Conservation (phyloP, 2,113 vertebrate genomes). For the Carassius gibelio region DNA sequence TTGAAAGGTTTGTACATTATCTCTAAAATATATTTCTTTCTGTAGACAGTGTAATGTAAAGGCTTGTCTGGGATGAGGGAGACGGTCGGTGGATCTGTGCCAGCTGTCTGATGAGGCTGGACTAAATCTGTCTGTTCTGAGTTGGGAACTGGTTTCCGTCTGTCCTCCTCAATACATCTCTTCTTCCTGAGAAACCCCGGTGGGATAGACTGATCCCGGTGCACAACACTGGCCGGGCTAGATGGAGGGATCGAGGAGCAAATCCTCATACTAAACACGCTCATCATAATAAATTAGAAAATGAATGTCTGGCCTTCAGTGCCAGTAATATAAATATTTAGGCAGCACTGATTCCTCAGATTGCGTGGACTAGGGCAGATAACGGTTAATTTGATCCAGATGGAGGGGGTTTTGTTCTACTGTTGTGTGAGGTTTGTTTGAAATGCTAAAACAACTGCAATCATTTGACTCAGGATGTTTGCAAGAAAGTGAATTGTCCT, state of each 20-base stretch:
- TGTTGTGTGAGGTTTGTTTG: slow-evolving; percentile 30
- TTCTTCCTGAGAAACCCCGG: background rate
- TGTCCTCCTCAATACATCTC: background rate
- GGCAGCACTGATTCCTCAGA: slow-evolving; percentile 15
- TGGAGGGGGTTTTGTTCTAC: slow-evolving; percentile 42
- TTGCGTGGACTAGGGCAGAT: slow-evolving; percentile 44
- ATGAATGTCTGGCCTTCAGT: slow-evolving; percentile 38
- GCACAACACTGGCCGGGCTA: background rate
- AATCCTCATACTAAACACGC: slow-evolving; percentile 44
- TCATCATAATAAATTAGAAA: slow-evolving; percentile 52
- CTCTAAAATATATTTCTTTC: background rate
- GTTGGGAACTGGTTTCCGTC: background rate
- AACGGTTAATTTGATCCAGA: slow-evolving; percentile 57
- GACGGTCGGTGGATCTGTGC: background rate
- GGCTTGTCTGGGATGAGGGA: background rate
- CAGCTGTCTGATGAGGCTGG: background rate
- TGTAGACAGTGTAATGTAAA: background rate
- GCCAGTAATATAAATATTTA: slow-evolving; percentile 34
- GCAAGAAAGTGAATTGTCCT: background rate
- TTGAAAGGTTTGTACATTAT: slow-evolving; percentile 3
- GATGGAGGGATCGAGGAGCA: background rate
- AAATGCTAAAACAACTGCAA: slow-evolving; percentile 47
- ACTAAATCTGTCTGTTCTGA: background rate
- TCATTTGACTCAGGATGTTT: slow-evolving; percentile 28
- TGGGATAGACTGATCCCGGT: slow-evolving; percentile 17